phyloP scores from a whole-genome alignment of 2,797 vertebrate genomes.

The Crocodylus rhombifer region DNA sequence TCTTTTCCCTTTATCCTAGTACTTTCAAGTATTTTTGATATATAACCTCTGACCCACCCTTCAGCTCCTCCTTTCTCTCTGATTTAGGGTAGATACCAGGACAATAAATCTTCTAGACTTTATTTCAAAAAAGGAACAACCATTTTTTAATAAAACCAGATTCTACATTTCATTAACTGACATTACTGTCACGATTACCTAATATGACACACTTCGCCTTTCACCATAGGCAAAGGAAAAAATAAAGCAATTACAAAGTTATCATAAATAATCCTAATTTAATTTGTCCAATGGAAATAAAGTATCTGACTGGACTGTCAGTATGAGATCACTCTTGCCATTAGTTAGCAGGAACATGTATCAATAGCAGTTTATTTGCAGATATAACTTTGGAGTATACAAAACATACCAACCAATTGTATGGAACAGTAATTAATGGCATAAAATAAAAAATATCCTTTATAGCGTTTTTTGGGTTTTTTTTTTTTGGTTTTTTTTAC shows the following conservation, averaged over 20 bases:
- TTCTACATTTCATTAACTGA: not conserved
- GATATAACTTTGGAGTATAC: not conserved
- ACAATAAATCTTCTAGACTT: not conserved
- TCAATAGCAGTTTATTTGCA: not conserved
- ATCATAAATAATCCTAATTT: not conserved
- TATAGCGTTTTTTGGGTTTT: not conserved
- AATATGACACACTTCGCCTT: not conserved
- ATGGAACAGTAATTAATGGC: not conserved
- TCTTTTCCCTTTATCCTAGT: conserved; percentile 20
- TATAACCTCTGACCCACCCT: conserved; percentile 10
- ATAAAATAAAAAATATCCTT: not conserved
- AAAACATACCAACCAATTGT: not conserved
- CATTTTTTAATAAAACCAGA: not conserved
- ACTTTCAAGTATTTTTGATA: conserved; percentile 35
- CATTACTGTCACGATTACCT: not conserved
- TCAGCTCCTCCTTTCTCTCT: conserved; percentile 6
- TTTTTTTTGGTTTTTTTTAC: not conserved
- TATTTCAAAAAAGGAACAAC: not conserved
- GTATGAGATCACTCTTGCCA: not conserved
- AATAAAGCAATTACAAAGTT: not conserved
- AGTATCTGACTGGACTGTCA: not conserved
- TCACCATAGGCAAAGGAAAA: not conserved
- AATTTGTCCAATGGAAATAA: conserved; percentile 6
- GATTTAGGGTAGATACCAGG: conserved; percentile 5
- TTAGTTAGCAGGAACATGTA: not conserved